Conservation (phyloP, 35 echinoderm and acorn worm genomes). For the Diadema setosum region DNA sequence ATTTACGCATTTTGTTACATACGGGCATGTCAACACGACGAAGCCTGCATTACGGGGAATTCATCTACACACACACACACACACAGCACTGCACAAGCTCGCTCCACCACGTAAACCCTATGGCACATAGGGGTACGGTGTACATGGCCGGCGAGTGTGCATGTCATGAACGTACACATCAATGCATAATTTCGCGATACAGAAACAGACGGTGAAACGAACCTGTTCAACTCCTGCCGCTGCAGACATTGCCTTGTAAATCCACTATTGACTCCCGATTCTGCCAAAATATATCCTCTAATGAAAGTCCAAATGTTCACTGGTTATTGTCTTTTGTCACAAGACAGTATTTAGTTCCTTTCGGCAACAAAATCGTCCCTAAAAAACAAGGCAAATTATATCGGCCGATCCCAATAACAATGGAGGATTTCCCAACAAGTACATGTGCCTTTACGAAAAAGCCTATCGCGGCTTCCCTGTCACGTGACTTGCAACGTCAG, state of each 20-base stretch:
- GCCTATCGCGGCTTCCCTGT: background rate
- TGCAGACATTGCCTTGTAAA: slow-evolving; percentile 75
- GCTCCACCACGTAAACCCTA: background rate
- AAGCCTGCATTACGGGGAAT: background rate
- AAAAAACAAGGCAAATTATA: background rate
- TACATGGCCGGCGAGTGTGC: background rate
- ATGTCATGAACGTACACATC: slow-evolving; percentile 34
- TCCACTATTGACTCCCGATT: slow-evolving; percentile 32
- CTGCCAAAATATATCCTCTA: slow-evolving; percentile 23
- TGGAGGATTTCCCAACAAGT: slow-evolving; percentile 25
- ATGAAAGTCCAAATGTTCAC: background rate
- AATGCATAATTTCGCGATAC: background rate
- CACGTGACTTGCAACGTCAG: slow-evolving; percentile 7
- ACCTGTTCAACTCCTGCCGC: slow-evolving; percentile 76
- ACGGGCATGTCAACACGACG: slow-evolving; percentile 17
- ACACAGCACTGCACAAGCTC: background rate
- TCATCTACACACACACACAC: slow-evolving; percentile 1
- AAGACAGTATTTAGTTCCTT: background rate
- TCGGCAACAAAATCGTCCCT: background rate
- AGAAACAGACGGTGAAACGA: slow-evolving; percentile 35
- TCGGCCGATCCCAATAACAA: slow-evolving; percentile 16
- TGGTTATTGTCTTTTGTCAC: background rate
- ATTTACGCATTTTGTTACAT: slow-evolving; percentile 15
- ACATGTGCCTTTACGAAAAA: slow-evolving; percentile 12
- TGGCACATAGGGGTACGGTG: slow-evolving; percentile 5